Conservation (phyloP, 1,140 invertebrate species). For the Asobara japonica region DNA sequence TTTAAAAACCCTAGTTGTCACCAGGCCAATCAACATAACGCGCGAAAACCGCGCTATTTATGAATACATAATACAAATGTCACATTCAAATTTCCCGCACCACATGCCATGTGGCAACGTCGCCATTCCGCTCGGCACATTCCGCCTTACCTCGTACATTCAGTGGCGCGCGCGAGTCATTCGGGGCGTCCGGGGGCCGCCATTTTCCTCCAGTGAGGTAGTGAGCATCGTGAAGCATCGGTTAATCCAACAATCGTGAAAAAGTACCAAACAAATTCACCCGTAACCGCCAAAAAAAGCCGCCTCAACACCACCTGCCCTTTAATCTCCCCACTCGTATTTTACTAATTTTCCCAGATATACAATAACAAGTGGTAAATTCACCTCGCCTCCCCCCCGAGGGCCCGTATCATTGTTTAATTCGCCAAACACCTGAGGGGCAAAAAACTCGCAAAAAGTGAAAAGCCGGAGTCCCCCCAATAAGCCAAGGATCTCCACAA, state of each 20-base stretch:
- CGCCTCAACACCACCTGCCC: slow-evolving; percentile 28
- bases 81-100: too few relatives aligned
- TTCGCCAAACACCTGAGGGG: slow-evolving; percentile 22
- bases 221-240: slow-evolving; percentile 49
- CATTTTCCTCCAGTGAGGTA: slow-evolving; percentile 62
- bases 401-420: slow-evolving; percentile 36
- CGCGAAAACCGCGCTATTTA: too few relatives aligned
- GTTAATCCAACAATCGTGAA: slow-evolving; percentile 7
- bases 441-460: background rate
- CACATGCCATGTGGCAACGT: too few relatives aligned
- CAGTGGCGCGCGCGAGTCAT: slow-evolving; percentile 50
- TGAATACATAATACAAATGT: too few relatives aligned
- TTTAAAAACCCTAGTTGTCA: too few relatives aligned
- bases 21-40: too few relatives aligned
- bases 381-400: slow-evolving; percentile 40
- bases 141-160: slow-evolving; percentile 28
- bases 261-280: background rate
- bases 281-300: background rate
- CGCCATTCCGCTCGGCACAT: background rate
- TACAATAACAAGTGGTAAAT: slow-evolving; percentile 27
- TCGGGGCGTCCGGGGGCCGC: slow-evolving; percentile 59
- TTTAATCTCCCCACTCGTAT: slow-evolving; percentile 36
- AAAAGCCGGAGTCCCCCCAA: background rate
- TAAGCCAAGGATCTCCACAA: background rate
- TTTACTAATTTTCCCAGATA: background rate